Base-by-base conservation (phyloP, 2,888 invertebrate species). In the Choristoneura rosaceana region DNA sequence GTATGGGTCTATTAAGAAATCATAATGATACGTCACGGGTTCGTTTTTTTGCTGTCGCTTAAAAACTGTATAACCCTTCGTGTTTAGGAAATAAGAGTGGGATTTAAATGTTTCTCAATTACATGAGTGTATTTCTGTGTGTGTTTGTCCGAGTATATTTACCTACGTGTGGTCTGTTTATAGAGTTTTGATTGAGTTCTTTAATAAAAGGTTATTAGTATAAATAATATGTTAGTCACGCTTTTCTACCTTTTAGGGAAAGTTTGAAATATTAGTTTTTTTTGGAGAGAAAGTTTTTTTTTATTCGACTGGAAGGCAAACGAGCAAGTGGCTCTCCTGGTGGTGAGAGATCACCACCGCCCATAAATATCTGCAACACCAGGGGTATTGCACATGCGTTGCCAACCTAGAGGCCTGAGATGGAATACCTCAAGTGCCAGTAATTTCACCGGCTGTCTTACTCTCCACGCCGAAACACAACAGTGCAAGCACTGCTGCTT, bases 151-250 rank as follows among this genome's bases (percentile, higher is more conserved):
- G 55, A 34, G 4, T 33, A n/a, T 47, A 64, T 50, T 64, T 64
- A 63, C 45, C 58, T 71, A 63, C 45, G 62, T 71, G 62, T 71
- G 67, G 71, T 68, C 71, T 15, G 34, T 62, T 67, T 68, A 71
- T 71, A 41, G 41, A 38, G 67, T 15, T 34, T 63, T 71, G 67
- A 71, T 71, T 63, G 55, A 71, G 63, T 71, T 68, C 55, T 71
- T 59, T 15, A 43, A 71, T 58, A 68, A 67, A 62, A 71, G 55
- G 47, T 68, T 71, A 71, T 71, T 71, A 63, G 67, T 62, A 55
- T 71, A 41, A 67, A 62, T 71, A 38, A 38, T 38, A 45, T 12
- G 60, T 70, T 63, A 50, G 67, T 68, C 71, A 68, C 62, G 62
- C 58, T 55, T 55, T 25, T 25, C 25, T 25, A 55, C 4, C 25